Base-by-base conservation (phyloP, 1,140 invertebrate genomes). In the Ooceraea biroi region DNA sequence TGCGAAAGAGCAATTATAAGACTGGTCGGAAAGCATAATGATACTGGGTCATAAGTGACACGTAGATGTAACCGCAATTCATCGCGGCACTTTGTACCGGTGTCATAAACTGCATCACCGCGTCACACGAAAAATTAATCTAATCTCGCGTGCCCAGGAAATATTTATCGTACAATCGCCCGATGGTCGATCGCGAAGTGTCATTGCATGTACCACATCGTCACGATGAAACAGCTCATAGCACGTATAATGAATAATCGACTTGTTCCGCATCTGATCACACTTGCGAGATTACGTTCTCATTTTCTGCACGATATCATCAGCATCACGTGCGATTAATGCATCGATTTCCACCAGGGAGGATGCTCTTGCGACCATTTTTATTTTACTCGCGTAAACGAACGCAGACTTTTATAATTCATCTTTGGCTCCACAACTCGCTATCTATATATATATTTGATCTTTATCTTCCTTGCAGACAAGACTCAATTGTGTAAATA, bases 151-250 rank as follows among this genome's bases (percentile, higher is more conserved):
- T n/a, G n/a, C 25, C 78, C 69, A 78, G 72, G 60, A 88, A 89
- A 85, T 89, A 89, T 87, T 89, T 89, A 89, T 90, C 87, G 73
- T 72, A 78, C 44, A 30, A 22, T 72, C 50, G 57, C 22, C 19
- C 50, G 52, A 41, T 19, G 12, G n/a, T 12, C 74, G 63, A 50
- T 44, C 57, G n/a, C 52, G 55, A 65, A 84, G 85, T 89, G 76
- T 48, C 88, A 90, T 89, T 89, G 85, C 85, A 85, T 87, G 87
- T 77, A 72, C 57, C 52, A 65, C 88, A 76, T 84, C 68, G 80
- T 84, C 80, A 63, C 77, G 65, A 66, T 63, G 82, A 68, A 83
- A 84, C 74, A 63, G 27, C 44, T 68, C 55, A 10, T 44, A 58
- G 41, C 55, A 25, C 73, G n/a, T 52, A 60, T 86, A 84, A 86